A percentile compares a stretch with the other conserved stretches of the same genome.
Evolutionary conservation across 2,113 vertebrate genomes (phyloP).

Genomic region (Siniperca chuatsi): DNA sequence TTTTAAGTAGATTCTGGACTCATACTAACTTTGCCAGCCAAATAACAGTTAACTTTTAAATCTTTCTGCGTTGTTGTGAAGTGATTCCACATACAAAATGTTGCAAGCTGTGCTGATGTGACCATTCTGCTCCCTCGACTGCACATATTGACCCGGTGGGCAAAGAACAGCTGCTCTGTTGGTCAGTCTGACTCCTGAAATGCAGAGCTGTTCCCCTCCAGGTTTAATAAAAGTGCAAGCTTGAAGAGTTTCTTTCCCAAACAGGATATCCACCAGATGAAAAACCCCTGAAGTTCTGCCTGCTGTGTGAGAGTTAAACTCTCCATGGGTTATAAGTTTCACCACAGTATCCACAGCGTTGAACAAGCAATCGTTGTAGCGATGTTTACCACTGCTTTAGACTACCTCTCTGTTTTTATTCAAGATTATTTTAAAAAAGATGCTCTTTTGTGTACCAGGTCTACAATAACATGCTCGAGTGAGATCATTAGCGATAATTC

Average conservation of each 20-base stretch:
- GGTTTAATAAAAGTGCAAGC: slow-evolving; percentile 41
- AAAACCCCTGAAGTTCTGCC: slow-evolving; percentile 20
- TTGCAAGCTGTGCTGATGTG: slow-evolving; percentile 26
- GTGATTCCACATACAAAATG: not conserved
- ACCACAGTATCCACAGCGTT: not conserved
- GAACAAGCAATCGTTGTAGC: not conserved
- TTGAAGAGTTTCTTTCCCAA: slow-evolving; percentile 38
- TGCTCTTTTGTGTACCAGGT: slow-evolving; percentile 7
- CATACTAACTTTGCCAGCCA: not conserved
- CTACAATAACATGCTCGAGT: slow-evolving; percentile 38
- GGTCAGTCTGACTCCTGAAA: slow-evolving; percentile 34
- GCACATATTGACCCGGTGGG: slow-evolving; percentile 45
- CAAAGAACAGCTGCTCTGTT: slow-evolving; percentile 48
- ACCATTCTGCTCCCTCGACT: slow-evolving; percentile 44
- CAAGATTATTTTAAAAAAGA: slow-evolving; percentile 7
- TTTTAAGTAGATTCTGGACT: not conserved
- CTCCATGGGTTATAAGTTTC: not conserved
- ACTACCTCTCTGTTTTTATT: not conserved
- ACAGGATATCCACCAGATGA: slow-evolving; percentile 23
- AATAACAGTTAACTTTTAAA: not conserved
- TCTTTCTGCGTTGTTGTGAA: slow-evolving; percentile 6
- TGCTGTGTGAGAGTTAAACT: slow-evolving; percentile 12
- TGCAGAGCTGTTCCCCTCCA: slow-evolving; percentile 20
- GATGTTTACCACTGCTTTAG: not conserved
- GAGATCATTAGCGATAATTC: slow-evolving; percentile 36